Conservation (phyloP, 2,113 vertebrate genomes). For the Silurus meridionalis region DNA sequence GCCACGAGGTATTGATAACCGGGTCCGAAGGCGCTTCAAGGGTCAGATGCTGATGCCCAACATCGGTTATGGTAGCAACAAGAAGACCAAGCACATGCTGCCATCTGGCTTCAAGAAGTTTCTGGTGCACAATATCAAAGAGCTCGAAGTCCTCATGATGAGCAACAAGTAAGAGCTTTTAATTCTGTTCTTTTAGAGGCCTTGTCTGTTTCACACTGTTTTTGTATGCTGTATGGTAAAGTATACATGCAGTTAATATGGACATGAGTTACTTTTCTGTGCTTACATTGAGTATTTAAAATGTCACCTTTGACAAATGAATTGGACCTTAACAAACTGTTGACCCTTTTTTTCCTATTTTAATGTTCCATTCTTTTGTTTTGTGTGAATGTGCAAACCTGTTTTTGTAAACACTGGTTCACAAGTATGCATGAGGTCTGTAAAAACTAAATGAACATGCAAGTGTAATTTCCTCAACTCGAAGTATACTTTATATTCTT, state of each 20-base stretch:
- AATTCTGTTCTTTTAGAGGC: not conserved
- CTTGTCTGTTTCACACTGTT: not conserved
- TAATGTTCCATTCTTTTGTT: not conserved
- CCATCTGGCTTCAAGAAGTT: constrained; percentile 95
- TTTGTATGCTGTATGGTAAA: not conserved
- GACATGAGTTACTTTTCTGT: not conserved
- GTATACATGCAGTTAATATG: not conserved
- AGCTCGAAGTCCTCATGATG: constrained; percentile 97
- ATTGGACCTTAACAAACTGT: not conserved
- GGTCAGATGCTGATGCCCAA: constrained; percentile 99
- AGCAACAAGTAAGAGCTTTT: constrained; percentile 89
- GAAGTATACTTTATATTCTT: too few relatives aligned
- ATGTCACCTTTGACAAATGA: not conserved
- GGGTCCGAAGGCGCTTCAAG: constrained; percentile 94
- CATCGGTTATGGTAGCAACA: constrained; percentile 96
- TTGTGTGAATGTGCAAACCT: not conserved
- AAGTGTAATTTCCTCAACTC: not conserved
- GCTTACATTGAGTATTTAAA: not conserved
- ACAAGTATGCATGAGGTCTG: not conserved
- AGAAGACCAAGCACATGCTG: constrained; percentile 98
- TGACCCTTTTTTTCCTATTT: not conserved
- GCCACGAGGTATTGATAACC: constrained; percentile 95
- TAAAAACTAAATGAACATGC: not conserved
- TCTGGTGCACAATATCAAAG: constrained; percentile 93
- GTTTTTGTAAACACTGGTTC: not conserved